These are phyloP conservation scores for Ophion costatus DNA, from an alignment of 2,888 invertebrate species.

Conservation along the genomic window DNA sequence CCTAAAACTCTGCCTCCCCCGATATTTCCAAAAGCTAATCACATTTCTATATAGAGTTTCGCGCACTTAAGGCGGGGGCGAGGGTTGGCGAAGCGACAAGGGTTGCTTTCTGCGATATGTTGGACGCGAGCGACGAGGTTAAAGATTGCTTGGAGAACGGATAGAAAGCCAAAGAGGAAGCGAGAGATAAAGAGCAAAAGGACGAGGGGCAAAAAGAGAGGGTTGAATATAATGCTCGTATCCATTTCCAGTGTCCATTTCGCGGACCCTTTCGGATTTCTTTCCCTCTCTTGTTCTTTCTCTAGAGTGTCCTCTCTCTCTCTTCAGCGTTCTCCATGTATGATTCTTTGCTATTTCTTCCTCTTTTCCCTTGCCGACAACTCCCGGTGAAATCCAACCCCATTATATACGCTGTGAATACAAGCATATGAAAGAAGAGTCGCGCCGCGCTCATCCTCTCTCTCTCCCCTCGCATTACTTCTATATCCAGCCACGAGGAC, in stretches of 20 bases:
- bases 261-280: conserved; percentile 45
- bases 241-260: conserved; percentile 70
- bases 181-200: conserved; percentile 27
- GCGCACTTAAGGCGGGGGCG: conserved; percentile 8
- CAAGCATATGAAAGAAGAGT: conserved; percentile 46
- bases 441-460: conserved; percentile 46
- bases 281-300: conserved; percentile 8
- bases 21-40: conserved; percentile 29
- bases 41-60: conserved; percentile 16
- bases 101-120: neutral
- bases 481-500: conserved; percentile 42
- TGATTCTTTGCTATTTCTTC: conserved; percentile 25
- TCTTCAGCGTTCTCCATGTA: conserved; percentile 9
- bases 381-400: conserved; percentile 61
- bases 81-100: neutral
- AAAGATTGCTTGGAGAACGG: conserved; percentile 37
- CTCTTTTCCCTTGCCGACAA: conserved; percentile 28
- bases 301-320: conserved; percentile 16
- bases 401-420: conserved; percentile 67
- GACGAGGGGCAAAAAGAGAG: conserved; percentile 6
- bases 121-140: conserved; percentile 28
- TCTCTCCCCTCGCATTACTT: conserved; percentile 44
- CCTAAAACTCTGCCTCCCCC: neutral
- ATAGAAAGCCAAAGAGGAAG: neutral
- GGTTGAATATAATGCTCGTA: conserved; percentile 59